Evolutionary conservation across 1,140 invertebrate genomes (phyloP), one percentile per base, ranked within the genome.

Genomic region (Neocloeon triangulifer): DNA sequence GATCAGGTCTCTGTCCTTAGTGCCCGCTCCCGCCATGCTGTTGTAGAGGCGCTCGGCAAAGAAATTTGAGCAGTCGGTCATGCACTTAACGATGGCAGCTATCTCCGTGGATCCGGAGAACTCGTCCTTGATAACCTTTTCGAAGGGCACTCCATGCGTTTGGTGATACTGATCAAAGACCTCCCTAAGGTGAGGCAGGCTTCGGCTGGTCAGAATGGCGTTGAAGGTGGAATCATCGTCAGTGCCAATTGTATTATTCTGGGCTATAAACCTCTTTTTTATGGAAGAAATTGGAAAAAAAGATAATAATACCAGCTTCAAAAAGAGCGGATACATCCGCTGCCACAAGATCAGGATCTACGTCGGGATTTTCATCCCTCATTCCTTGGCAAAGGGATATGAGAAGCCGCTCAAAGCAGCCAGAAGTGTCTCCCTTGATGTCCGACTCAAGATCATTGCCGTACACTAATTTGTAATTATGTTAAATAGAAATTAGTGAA

Each of bases 221-320:
- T 85, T 86, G 53, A 88, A 88, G 26, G 65, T 64, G 5, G 75
- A 80, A 48, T 88, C 82, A 48, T 88, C 82, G 47, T 88, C 82
- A 2, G 81, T 89, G 35, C 84, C 82, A 26, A n/a, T n/a, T n/a
- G 26, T n/a, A n/a, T n/a, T n/a, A n/a, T n/a, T 25, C 37, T 28
- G 32, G 14, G 19, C 28, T 19, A 15, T 20, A 14, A 9, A 6
- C 29, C 21, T 28, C 33, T 35, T 40, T 30, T 17, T 9, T 16
- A 44, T 44, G 44, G n/a, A n/a, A n/a, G n/a, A n/a, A n/a, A n/a
- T n/a, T n/a, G n/a, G n/a, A n/a, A n/a, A 77, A 61, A 25, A 66
- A 15, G 14, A 2, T 26, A 32, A 31, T 9, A 8, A 10, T 56
- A 73, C 71, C 78, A 32, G 77, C 78, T 53, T 66, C 58, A 3